These are phyloP conservation scores for Gymnocephalus cernua DNA, from an alignment of 2,113 vertebrate genomes.

Conservation along the genomic window DNA sequence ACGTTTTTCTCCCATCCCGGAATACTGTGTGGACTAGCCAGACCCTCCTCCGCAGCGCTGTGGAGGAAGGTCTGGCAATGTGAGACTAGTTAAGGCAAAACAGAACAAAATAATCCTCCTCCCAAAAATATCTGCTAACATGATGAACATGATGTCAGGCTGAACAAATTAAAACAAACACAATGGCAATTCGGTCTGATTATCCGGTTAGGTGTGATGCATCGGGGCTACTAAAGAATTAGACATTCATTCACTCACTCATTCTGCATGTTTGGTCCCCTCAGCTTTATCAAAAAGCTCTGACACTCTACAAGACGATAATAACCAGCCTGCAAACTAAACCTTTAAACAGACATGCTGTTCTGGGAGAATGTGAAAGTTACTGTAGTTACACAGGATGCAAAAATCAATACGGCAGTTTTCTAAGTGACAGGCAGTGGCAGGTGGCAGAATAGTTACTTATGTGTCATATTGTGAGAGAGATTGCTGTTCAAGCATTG, in stretches of 20 bases:
- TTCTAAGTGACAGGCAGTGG: slow-evolving; percentile 19
- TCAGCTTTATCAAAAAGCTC: background rate
- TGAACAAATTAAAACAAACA: background rate
- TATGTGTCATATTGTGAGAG: slow-evolving; percentile 3
- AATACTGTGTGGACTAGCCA: too few relatives aligned
- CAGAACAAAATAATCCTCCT: background rate
- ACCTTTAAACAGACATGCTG: background rate
- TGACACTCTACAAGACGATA: background rate
- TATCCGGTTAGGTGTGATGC: background rate
- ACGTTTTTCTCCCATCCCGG: too few relatives aligned
- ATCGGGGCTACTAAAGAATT: too few relatives aligned
- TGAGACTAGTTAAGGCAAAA: background rate
- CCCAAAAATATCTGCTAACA: background rate
- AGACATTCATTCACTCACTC: background rate
- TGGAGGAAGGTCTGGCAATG: too few relatives aligned
- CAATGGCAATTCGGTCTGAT: background rate
- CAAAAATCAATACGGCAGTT: slow-evolving; percentile 25
- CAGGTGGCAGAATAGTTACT: slow-evolving; percentile 13
- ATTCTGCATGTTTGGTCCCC: background rate
- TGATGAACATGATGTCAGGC: background rate
- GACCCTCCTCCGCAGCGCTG: too few relatives aligned
- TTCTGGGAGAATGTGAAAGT: slow-evolving; percentile 5
- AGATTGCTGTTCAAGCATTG: background rate
- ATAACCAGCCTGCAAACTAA: background rate
- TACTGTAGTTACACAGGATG: background rate